Conservation (phyloP, 1,140 invertebrate species). For the Leptonema lineaticorne region DNA sequence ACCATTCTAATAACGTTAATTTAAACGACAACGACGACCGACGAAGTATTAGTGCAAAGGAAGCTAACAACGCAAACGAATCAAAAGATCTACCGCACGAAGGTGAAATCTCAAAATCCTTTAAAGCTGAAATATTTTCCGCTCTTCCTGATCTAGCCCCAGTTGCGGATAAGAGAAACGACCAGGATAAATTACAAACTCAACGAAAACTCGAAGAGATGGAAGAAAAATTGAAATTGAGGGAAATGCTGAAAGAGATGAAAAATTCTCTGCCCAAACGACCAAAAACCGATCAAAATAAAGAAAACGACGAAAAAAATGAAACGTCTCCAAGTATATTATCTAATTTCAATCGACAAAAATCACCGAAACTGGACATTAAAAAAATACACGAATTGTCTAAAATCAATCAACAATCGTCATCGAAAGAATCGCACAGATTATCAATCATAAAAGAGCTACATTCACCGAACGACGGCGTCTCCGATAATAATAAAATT, state of each 20-base stretch:
- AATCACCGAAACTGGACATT: background rate
- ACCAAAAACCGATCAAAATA: constrained; percentile 36
- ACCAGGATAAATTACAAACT: constrained; percentile 36
- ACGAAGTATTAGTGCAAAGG: background rate
- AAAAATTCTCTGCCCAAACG: constrained; percentile 65
- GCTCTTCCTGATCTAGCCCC: constrained; percentile 26
- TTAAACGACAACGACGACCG: background rate
- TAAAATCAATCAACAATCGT: background rate
- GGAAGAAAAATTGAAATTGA: constrained; percentile 58
- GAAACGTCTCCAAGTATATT: background rate
- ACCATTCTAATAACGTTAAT: background rate
- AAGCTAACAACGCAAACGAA: background rate
- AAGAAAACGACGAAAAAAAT: background rate
- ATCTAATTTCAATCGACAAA: too few species aligned
- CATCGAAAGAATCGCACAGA: background rate
- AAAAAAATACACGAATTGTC: background rate
- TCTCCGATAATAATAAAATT: background rate
- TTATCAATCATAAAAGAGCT: background rate
- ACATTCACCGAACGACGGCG: background rate
- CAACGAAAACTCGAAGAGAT: constrained; percentile 46
- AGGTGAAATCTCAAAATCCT: constrained; percentile 29
- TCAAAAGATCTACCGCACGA: constrained; percentile 3
- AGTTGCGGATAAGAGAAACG: constrained; percentile 4
- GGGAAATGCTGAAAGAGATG: constrained; percentile 67
- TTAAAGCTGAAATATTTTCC: constrained; percentile 39